Conservation (phyloP, 1,140 invertebrate species). For the Harlomillsia oculata region DNA sequence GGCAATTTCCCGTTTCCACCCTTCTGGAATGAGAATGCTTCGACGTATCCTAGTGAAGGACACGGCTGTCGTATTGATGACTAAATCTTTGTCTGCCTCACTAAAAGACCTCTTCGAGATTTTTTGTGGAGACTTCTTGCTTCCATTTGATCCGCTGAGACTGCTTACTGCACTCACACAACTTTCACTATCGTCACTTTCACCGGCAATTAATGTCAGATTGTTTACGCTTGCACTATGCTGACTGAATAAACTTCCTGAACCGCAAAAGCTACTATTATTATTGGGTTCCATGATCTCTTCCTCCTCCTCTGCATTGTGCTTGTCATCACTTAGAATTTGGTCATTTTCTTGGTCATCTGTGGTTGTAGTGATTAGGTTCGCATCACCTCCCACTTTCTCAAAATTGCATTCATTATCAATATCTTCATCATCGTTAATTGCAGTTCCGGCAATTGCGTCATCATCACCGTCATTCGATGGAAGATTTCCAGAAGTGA, state of each 20-base stretch:
- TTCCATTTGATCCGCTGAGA: not conserved
- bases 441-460: not conserved
- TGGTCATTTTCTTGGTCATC: slow-evolving; percentile 5
- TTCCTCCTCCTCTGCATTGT: slow-evolving; percentile 14
- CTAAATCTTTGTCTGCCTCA: slow-evolving; percentile 33
- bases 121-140: slow-evolving; percentile 25
- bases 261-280: slow-evolving; percentile 12
- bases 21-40: slow-evolving; percentile 20
- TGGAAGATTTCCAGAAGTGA: slow-evolving; percentile 1
- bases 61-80: slow-evolving; percentile 20
- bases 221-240: slow-evolving; percentile 19
- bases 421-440: not conserved
- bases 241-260: slow-evolving; percentile 8
- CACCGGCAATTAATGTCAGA: slow-evolving; percentile 6
- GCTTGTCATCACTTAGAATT: not conserved
- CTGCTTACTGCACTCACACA: slow-evolving; percentile 22
- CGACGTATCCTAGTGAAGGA: slow-evolving; percentile 9
- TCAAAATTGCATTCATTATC: not conserved
- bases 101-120: slow-evolving; percentile 32
- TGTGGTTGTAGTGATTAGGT: slow-evolving; percentile 9
- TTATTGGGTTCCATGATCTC: slow-evolving; percentile 1
- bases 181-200: slow-evolving; percentile 18
- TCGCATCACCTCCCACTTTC: not conserved
- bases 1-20: slow-evolving; percentile 31
- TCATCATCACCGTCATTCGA: not conserved